phyloP scores from a whole-genome alignment of 2,113 vertebrate species.

The Pelvicachromis taeniatus region DNA sequence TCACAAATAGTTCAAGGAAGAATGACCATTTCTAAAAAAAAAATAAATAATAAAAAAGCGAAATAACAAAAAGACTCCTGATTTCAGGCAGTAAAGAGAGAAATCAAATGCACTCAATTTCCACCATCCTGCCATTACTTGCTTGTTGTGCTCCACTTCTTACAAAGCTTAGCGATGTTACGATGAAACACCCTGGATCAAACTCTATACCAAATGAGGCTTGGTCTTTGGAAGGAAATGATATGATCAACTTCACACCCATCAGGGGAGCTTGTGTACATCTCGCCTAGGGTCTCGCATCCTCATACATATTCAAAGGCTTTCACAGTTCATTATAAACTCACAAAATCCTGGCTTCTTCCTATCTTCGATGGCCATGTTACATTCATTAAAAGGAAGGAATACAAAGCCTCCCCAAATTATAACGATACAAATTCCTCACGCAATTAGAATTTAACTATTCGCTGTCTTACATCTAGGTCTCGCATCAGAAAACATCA shows the following conservation, averaged over 20 bases:
- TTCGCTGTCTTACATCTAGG: slow-evolving; percentile 64
- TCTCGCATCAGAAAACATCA: slow-evolving; percentile 68
- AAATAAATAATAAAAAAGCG: too few relatives aligned
- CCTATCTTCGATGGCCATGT: slow-evolving; percentile 53
- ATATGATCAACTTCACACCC: slow-evolving; percentile 77
- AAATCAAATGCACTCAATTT: background rate
- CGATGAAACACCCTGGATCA: slow-evolving; percentile 54
- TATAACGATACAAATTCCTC: slow-evolving; percentile 68
- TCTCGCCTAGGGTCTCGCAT: slow-evolving; percentile 79
- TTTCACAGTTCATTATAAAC: slow-evolving; percentile 78
- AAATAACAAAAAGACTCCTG: background rate
- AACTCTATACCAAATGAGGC: slow-evolving; percentile 63
- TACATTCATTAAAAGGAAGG: slow-evolving; percentile 72
- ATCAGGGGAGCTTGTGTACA: slow-evolving; percentile 77
- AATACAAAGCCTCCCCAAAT: slow-evolving; percentile 67
- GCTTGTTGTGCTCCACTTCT: slow-evolving; percentile 35
- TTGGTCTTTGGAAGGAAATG: slow-evolving; percentile 62
- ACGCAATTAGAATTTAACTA: slow-evolving; percentile 68
- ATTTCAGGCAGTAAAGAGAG: background rate
- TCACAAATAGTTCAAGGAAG: background rate
- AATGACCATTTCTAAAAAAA: background rate
- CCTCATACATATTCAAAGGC: slow-evolving; percentile 83
- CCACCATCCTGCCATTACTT: background rate
- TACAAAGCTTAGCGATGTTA: slow-evolving; percentile 21
- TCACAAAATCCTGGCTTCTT: slow-evolving; percentile 73